Evolutionary conservation across 2,797 vertebrate species (phyloP), one percentile per base, ranked within the genome.

Genomic region (Acanthurus leucopareius): DNA sequence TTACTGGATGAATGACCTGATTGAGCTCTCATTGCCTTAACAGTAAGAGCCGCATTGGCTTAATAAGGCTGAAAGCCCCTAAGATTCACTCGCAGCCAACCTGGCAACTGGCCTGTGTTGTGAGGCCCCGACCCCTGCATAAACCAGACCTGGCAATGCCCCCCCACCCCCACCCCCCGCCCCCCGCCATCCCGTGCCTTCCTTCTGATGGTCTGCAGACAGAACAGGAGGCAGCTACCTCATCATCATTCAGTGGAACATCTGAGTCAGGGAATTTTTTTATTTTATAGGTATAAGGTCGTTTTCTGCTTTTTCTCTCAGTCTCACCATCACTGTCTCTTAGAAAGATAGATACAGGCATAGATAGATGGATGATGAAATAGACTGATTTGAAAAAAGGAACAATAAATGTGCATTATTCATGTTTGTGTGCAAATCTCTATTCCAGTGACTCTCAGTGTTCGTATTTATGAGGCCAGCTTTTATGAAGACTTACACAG

Each of bases 21-120:
- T 85, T 82, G 74, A 79, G 83, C 69, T 80, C 60, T 77, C 60
- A 8, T 19, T 49, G 80, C 65, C 57, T 79, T 77, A 89, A 82
- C 74, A 84, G 82, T 70, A 62, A 82, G 79, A 85, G 57, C 72
- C 51, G 75, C 82, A 75, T 52, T 68, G 52, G 60, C 61, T 82
- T 86, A 88, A 89, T 92, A 82, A 85, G 67, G 75, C 73, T 84
- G 58, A 93, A 71, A 86, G 86, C 71, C 20, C 57, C 73, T 65
- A 14, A 73, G 57, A 81, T 69, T 84, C 60, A 79, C 59, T 83
- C 38, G 14, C 58, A 84, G 72, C 66, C 69, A 74, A 80, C 67
- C 62, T 88, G 86, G 83, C 86, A 86, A 84, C 87, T 17, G 3
- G 61, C 78, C 68, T 15, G 17, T 4, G 11, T 47, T 28, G 5